A percentile compares a stretch with the other conserved stretches of the same genome.
phyloP scores from a whole-genome alignment of 2,888 invertebrate species.

The Schizaphis graminum region DNA sequence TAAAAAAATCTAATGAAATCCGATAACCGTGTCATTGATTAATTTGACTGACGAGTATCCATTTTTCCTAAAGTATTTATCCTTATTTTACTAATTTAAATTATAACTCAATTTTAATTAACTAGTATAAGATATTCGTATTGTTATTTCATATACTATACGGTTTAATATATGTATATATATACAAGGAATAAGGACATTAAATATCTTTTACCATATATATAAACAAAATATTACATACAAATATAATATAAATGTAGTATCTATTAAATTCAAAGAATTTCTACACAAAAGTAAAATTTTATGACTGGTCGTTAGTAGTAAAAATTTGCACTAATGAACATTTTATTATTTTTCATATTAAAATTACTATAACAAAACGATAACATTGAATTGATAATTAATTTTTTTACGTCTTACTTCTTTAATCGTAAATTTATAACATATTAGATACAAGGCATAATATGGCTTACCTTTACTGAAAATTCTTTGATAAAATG shows the following conservation, averaged over 20 bases:
- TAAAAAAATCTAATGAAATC: constrained; percentile 40
- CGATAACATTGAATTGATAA: background rate
- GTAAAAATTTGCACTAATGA: constrained; percentile 16
- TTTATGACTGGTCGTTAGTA: background rate
- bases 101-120: background rate
- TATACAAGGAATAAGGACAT: background rate
- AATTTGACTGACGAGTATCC: background rate
- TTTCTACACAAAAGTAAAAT: background rate
- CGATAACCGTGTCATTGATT: constrained; percentile 35
- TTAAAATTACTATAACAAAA: background rate
- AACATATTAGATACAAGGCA: background rate
- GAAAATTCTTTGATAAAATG: background rate
- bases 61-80: background rate
- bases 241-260: background rate
- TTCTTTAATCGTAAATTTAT: background rate
- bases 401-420: background rate
- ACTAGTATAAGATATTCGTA: background rate
- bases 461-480: background rate
- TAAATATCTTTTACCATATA: background rate
- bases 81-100: background rate
- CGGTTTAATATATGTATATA: background rate
- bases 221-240: background rate
- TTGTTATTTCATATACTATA: background rate
- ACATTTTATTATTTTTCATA: background rate
- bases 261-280: background rate